Evolutionary conservation across 2,888 invertebrate genomes (phyloP), one percentile per base, ranked within the genome.

Genomic region (Ceratothoa steindachneri): DNA sequence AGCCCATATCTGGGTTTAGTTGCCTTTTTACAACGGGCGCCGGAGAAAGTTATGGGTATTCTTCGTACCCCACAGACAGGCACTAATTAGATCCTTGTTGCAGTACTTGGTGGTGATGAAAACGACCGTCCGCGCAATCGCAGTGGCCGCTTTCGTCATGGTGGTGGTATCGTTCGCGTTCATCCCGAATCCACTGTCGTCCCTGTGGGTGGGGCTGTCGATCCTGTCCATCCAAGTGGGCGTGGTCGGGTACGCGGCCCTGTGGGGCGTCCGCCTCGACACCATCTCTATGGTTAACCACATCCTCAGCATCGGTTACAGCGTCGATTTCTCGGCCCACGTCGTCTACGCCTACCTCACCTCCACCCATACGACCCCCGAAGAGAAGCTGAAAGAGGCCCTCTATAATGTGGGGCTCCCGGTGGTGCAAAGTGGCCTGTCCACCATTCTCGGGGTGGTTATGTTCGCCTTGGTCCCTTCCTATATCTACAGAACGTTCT

Each of bases 271-370:
- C 4, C 94, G 94, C 83, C 87, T 97, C 72, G 95, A 95, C 84
- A 93, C 94, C 0, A 96, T 97, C 82, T 95, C 95, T 0, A 96
- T 97, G 96, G 95, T 97, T 78, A 96, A 96, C 83, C 87, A 96
- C 71, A 95, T 97, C 80, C 95, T 97, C 95, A 95, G 95, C 84
- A 95, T 96, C 77, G 96, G 73, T 3, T 75, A 75, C 66, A 75
- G 74, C 41, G 72, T 78, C 29, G 72, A 74, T 27, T 78, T 73
- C 80, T 85, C 85, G 1, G 85, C 85, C 1, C 86, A 86, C 77
- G 85, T 86, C 30, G 83, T 84, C 7, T 85, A 86, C 77, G 85
- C 85, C 0, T 86, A 84, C 77, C 82, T 85, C 19, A 83, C 84
- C 0, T 82, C 84, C 15, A 4, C 12, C 12, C 15, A 72, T 29